A percentile compares a stretch with the other conserved stretches of the same genome.
Evolutionary conservation across 1,140 invertebrate species (phyloP).

Genomic region (Cherax destructor): DNA sequence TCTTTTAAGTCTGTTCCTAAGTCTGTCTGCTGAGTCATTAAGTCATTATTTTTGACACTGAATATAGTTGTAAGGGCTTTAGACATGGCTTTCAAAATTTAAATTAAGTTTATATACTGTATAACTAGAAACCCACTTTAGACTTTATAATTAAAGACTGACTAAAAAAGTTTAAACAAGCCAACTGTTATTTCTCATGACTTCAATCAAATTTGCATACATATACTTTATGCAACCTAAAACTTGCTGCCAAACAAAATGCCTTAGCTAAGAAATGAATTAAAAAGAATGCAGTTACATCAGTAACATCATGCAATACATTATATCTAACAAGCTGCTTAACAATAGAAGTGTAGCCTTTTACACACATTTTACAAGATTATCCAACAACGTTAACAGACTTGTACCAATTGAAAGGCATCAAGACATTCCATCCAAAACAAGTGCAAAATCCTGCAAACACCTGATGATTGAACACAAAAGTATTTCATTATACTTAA

Average conservation of each 20-base stretch:
- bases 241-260: not conserved
- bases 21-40: conserved; percentile 51
- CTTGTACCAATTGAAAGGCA: not conserved
- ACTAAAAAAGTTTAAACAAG: not conserved
- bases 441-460: not conserved
- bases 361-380: not conserved
- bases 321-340: conserved; percentile 16
- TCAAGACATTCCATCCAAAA: conserved; percentile 12
- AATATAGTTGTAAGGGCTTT: not conserved
- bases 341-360: not conserved
- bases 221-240: not conserved
- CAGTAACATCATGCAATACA: conserved; percentile 7
- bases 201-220: not conserved
- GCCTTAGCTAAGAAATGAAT: not conserved
- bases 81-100: not conserved
- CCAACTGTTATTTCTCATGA: not conserved
- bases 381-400: not conserved
- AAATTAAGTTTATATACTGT: not conserved
- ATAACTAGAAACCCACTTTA: no score
- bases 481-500: not conserved
- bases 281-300: not conserved
- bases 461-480: not conserved
- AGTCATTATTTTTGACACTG: conserved; percentile 14
- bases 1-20: conserved; percentile 39
- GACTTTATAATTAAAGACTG: not conserved